Conservation (phyloP, 1,140 invertebrate genomes). For the Euschistus heros region DNA sequence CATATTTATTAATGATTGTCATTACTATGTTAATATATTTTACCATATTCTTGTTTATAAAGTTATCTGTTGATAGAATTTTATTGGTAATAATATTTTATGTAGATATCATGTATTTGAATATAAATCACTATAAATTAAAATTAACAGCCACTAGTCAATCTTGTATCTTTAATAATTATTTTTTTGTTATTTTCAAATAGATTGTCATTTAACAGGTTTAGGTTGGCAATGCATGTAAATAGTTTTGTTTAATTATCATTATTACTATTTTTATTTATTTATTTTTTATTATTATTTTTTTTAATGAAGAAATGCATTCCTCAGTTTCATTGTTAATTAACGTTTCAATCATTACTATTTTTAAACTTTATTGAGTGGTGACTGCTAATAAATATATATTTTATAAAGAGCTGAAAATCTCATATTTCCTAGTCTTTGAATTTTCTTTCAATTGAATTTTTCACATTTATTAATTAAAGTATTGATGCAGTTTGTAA, state of each 20-base stretch:
- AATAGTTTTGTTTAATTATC: background rate
- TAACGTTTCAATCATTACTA: background rate
- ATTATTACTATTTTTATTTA: background rate
- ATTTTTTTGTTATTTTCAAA: background rate
- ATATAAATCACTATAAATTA: background rate
- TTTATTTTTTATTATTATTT: background rate
- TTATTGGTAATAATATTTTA: background rate
- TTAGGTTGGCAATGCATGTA: background rate
- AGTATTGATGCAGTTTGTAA: too few relatives aligned
- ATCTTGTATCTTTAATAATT: background rate
- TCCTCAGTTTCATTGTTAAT: background rate
- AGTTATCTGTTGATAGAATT: slow-evolving; percentile 1
- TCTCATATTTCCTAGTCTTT: too few relatives aligned
- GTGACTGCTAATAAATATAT: slow-evolving; percentile 7
- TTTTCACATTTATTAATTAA: too few relatives aligned
- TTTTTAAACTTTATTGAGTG: background rate
- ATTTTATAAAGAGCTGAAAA: too few relatives aligned
- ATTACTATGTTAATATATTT: background rate
- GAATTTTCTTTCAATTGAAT: too few relatives aligned
- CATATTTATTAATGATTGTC: background rate
- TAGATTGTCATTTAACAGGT: background rate
- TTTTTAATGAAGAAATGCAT: background rate
- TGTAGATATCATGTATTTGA: slow-evolving; percentile 9
- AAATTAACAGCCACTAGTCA: slow-evolving; percentile 5
- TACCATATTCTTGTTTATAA: slow-evolving; percentile 1